phyloP scores from a whole-genome alignment of 2,888 invertebrate genomes.

The Apoda limacodes region DNA sequence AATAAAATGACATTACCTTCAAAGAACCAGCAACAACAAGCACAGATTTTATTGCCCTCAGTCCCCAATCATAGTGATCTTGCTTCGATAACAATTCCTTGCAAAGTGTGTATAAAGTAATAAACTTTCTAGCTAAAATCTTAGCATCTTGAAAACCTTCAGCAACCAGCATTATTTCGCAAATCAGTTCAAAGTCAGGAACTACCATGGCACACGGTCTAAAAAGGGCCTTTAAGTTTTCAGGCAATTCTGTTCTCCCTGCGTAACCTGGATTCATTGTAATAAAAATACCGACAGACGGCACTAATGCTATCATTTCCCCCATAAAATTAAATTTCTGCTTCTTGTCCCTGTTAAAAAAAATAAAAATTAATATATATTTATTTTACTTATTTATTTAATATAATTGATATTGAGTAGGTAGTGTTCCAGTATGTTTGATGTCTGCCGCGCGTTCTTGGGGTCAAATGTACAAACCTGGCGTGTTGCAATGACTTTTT shows the following conservation, averaged over 20 bases:
- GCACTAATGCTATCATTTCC: constrained; percentile 85
- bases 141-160: constrained; percentile 97
- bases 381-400: neutral
- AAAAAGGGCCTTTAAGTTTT: constrained; percentile 79
- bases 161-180: constrained; percentile 98
- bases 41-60: constrained; percentile 96
- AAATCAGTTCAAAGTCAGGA: constrained; percentile 96
- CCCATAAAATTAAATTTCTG: constrained; percentile 93
- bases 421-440: too few relatives aligned
- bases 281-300: constrained; percentile 94
- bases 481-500: too few relatives aligned
- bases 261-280: constrained; percentile 99
- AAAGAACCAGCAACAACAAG: constrained; percentile 95
- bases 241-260: constrained; percentile 88
- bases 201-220: constrained; percentile 99
- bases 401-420: neutral
- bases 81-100: constrained; percentile 94
- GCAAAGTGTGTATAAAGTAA: constrained; percentile 94
- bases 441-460: too few relatives aligned
- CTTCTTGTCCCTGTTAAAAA: constrained; percentile 80
- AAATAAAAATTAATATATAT: neutral
- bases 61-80: constrained; percentile 98
- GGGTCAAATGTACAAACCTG: too few relatives aligned
- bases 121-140: constrained; percentile 93
- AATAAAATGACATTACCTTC: constrained; percentile 75